These are phyloP conservation scores for Cyclina sinensis DNA, from an alignment of 1,140 invertebrate species.

Conservation along the genomic window DNA sequence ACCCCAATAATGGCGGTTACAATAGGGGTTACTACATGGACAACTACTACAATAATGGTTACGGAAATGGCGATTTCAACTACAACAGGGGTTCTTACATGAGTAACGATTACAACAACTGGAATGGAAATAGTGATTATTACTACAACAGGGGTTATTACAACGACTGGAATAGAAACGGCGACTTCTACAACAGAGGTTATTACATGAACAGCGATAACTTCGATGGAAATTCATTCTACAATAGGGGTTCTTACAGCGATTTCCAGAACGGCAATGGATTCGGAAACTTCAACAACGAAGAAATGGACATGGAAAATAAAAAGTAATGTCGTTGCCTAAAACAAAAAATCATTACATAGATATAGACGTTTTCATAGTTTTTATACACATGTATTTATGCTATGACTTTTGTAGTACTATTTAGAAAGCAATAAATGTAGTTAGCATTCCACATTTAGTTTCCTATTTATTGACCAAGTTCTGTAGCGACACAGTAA, in stretches of 20 bases:
- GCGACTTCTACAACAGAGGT: not conserved
- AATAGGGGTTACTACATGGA: slow-evolving; percentile 15
- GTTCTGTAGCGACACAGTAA: too few relatives aligned
- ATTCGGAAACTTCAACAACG: not conserved
- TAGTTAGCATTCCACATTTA: too few relatives aligned
- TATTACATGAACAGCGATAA: slow-evolving; percentile 3
- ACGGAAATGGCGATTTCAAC: not conserved
- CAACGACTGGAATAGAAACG: not conserved
- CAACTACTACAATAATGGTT: not conserved
- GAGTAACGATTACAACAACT: slow-evolving; percentile 4
- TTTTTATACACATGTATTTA: too few relatives aligned
- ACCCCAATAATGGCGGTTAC: not conserved
- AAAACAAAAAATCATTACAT: too few relatives aligned
- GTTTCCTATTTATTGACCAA: too few relatives aligned
- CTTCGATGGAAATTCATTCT: not conserved
- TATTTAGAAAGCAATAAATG: too few relatives aligned
- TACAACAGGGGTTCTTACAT: not conserved
- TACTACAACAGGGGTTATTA: not conserved
- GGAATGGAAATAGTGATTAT: not conserved
- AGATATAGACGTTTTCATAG: too few relatives aligned
- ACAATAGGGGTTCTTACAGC: not conserved
- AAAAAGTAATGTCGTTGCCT: too few relatives aligned
- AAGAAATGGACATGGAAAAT: slow-evolving; percentile 14
- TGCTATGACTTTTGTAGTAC: too few relatives aligned
- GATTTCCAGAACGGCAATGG: not conserved